Percentiles rank a stretch among this genome's conserved stretches.
Conservation (phyloP, 2,797 vertebrate species). For the Catostomus latipinnis region DNA sequence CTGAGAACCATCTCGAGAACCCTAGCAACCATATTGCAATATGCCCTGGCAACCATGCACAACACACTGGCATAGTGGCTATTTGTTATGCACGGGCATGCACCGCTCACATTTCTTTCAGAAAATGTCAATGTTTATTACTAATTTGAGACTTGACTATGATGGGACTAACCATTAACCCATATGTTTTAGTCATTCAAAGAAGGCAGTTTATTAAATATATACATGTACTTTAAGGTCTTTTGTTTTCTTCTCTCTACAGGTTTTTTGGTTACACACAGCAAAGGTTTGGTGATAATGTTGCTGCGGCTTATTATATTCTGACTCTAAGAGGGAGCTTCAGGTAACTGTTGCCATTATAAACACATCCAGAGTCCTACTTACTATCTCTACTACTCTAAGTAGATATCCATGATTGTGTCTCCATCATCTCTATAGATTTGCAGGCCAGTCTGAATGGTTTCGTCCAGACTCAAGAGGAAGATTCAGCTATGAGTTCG, state of each 20-base stretch:
- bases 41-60: too few species aligned
- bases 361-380: neutral
- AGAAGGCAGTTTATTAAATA: too few species aligned
- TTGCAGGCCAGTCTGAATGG: constrained; percentile 79
- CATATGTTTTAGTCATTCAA: too few species aligned
- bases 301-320: constrained; percentile 76
- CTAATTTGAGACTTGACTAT: too few species aligned
- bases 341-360: constrained; percentile 74
- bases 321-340: constrained; percentile 79
- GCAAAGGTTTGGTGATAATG: constrained; percentile 66
- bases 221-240: too few species aligned
- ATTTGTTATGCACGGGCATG: too few species aligned
- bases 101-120: too few species aligned
- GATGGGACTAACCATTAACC: too few species aligned
- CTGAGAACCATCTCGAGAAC: too few species aligned
- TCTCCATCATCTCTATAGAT: constrained; percentile 70
- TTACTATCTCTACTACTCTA: neutral
- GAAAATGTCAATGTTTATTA: too few species aligned
- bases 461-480: constrained; percentile 59
- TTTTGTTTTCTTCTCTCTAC: constrained; percentile 26
- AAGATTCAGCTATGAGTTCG: constrained; percentile 70
- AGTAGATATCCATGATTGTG: neutral
- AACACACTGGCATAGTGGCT: too few species aligned
- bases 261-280: constrained; percentile 72
- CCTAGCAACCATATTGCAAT: too few species aligned